phyloP scores from a whole-genome alignment of 1,140 invertebrate species.

The Pogonus chalceus region DNA sequence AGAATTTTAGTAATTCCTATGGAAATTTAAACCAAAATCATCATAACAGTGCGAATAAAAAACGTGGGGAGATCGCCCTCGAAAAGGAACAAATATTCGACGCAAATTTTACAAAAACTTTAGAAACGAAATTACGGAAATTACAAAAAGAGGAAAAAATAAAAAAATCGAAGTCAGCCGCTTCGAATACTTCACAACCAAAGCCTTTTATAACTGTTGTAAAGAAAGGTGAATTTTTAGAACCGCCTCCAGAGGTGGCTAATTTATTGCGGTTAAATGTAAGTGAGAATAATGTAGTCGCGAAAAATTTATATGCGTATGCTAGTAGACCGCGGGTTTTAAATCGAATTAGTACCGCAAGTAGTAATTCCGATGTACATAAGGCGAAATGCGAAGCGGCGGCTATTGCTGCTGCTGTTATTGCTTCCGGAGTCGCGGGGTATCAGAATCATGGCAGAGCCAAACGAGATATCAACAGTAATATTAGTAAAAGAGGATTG shows the following conservation, averaged over 20 bases:
- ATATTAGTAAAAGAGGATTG: slow-evolving; percentile 15
- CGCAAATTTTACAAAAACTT: slow-evolving; percentile 48
- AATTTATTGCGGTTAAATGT: slow-evolving; percentile 37
- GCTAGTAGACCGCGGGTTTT: slow-evolving; percentile 46
- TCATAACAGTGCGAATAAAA: slow-evolving; percentile 23
- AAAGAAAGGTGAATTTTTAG: slow-evolving; percentile 63
- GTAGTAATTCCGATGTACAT: slow-evolving; percentile 16
- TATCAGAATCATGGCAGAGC: slow-evolving; percentile 1
- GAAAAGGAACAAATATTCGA: slow-evolving; percentile 23
- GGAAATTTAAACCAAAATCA: slow-evolving; percentile 31
- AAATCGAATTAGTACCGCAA: slow-evolving; percentile 17
- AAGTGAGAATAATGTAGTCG: slow-evolving; percentile 35
- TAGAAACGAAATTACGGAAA: slow-evolving; percentile 52
- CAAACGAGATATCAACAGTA: slow-evolving; percentile 17
- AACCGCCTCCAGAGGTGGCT: slow-evolving; percentile 58
- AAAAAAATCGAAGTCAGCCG: slow-evolving; percentile 31
- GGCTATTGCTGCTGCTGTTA: slow-evolving; percentile 23
- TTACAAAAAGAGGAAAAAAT: slow-evolving; percentile 49
- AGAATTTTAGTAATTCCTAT: slow-evolving; percentile 35
- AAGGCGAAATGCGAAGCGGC: slow-evolving; percentile 29
- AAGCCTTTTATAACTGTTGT: slow-evolving; percentile 63
- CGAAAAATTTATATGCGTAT: slow-evolving; percentile 45
- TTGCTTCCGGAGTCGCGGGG: slow-evolving; percentile 18
- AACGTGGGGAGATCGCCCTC: slow-evolving; percentile 27
- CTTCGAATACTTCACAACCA: slow-evolving; percentile 17